Percentiles rank a stretch among this genome's conserved stretches.
Conservation (phyloP, 2,113 vertebrate genomes). For the Prietella phreatophila region DNA sequence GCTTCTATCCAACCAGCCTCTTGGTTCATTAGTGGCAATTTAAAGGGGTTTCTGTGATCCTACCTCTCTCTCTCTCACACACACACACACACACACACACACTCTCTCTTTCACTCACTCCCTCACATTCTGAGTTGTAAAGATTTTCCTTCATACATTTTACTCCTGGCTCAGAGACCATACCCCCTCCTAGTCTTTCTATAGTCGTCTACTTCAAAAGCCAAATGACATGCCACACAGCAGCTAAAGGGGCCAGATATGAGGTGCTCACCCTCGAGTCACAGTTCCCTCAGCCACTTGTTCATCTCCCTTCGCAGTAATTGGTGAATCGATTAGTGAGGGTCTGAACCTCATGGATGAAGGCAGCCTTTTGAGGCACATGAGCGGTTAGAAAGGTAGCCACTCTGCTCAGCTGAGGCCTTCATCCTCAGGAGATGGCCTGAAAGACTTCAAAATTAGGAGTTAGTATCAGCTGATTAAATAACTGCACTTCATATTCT, state of each 20-base stretch:
- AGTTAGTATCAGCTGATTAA: neutral
- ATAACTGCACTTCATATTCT: neutral
- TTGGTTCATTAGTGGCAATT: conserved; percentile 79
- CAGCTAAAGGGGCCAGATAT: conserved; percentile 70
- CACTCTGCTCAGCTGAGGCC: conserved; percentile 48
- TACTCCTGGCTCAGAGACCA: conserved; percentile 68
- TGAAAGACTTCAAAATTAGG: neutral
- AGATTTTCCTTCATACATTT: conserved; percentile 74
- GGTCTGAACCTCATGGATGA: conserved; percentile 67
- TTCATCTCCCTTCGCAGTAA: conserved; percentile 59
- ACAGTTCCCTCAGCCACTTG: conserved; percentile 53
- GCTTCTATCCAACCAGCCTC: conserved; percentile 73
- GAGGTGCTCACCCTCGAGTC: conserved; percentile 47
- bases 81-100: conserved; percentile 11
- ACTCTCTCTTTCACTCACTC: conserved; percentile 54
- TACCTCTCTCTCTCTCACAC: conserved; percentile 57
- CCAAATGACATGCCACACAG: conserved; percentile 68
- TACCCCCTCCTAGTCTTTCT: conserved; percentile 61
- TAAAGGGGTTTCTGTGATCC: conserved; percentile 76
- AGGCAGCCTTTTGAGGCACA: conserved; percentile 50
- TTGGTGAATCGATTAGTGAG: conserved; percentile 71
- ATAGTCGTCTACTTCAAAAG: conserved; percentile 75
- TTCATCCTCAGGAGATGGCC: conserved; percentile 1
- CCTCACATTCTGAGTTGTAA: conserved; percentile 63
- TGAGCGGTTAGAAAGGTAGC: conserved; percentile 33